phyloP scores from a whole-genome alignment of 35 echinoderm and acorn worm genomes.

The Heliocidaris tuberculata region DNA sequence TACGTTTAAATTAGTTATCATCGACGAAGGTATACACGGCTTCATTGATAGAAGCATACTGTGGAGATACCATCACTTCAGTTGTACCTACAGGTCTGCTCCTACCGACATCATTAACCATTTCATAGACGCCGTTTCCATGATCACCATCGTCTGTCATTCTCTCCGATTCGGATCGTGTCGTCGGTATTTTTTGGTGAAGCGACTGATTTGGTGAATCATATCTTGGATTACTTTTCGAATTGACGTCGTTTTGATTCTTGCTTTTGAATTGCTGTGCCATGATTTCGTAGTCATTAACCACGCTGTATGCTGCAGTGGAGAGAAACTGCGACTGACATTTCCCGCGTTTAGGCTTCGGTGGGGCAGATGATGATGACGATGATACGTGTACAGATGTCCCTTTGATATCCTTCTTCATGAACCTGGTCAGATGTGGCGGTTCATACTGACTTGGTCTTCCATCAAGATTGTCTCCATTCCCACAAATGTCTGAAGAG shows the following conservation, averaged over 20 bases:
- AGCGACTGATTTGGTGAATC: background rate
- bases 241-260: background rate
- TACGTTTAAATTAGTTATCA: background rate
- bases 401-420: background rate
- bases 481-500: background rate
- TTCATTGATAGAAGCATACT: background rate
- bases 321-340: slow-evolving; percentile 7
- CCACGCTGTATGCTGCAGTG: background rate
- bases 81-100: background rate
- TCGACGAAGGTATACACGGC: background rate
- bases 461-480: background rate
- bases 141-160: background rate
- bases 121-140: background rate
- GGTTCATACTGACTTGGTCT: background rate
- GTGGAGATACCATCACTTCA: background rate
- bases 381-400: background rate
- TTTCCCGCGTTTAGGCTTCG: slow-evolving; percentile 20
- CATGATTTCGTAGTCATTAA: slow-evolving; percentile 48
- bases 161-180: background rate
- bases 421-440: background rate
- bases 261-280: background rate
- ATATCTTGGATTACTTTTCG: background rate
- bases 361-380: background rate
- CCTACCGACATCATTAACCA: background rate
- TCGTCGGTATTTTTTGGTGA: background rate